Evolutionary conservation across 2,797 vertebrate species (phyloP), one percentile per base, ranked within the genome.

Genomic region (Xenentodon cancila): DNA sequence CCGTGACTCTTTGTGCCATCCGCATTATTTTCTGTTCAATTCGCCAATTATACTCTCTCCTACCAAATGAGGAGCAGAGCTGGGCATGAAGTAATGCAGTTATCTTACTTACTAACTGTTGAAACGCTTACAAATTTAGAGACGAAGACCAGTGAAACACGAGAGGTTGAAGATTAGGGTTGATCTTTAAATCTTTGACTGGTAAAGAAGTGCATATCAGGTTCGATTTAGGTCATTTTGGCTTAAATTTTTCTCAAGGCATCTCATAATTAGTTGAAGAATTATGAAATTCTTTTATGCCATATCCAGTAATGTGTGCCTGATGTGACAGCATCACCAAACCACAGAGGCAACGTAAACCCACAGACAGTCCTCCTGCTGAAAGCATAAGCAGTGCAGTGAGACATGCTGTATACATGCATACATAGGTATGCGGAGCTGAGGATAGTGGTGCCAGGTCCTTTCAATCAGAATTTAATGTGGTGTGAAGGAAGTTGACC

Each of bases 391-490:
- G 21, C 17, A 27, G 19, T 27, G 49, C 42, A 64, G 53, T 47
- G 34, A 62, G 22, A 17, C 50, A 53, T 46, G 34, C n/a, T 47
- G 44, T 34, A 13, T 40, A 40, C 27, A 19, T 47, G 43, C 19
- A 13, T 25, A 18, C 13, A 22, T 16, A 40, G 37, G 25, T 15
- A 15, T 4, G 16, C 52, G 5, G 20, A 53, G 42, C 20, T 20
- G 15, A 18, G 25, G 43, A 51, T 42, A 20, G 34, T 15, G 1
- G 40, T 57, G 37, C 68, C 77, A 79, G 32, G 40, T 46, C 61
- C 71, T 81, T 79, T 82, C 71, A 74, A 62, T 80, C 52, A 53
- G 63, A 64, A 45, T 71, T 69, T 74, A 69, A 85, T 82, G 80
- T 47, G 32, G 62, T 69, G 67, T 79, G 67, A 76, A 71, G 54